Evolutionary conservation across 1,140 invertebrate genomes (phyloP), one percentile per base, ranked within the genome.

Genomic region (Lethrus apterus): DNA sequence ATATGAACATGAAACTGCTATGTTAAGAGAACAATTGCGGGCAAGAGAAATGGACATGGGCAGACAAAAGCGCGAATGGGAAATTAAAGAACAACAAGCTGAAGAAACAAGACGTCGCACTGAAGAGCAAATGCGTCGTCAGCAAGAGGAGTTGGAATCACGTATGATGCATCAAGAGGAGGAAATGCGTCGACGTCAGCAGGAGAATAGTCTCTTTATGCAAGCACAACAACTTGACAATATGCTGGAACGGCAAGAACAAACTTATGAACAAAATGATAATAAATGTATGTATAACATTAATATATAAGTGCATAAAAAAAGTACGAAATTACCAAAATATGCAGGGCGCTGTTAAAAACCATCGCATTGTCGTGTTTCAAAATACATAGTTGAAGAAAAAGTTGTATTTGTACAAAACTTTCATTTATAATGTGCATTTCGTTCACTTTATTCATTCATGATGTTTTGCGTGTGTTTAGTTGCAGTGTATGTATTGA

Each of bases 1-100:
- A 60, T 89, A 89, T 66, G 90, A 94, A 64, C 88, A 93, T 61
- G 88, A 93, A 64, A 91, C 89, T 21, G 87, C 92, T 66, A 71
- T 91, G 48, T 70, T 94, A 8, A 72, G 89, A 60, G 84, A 92
- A 76, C 84, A 93, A 72, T 66, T 93, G 51, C 76, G 88, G 17
- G 80, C 86, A 59, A 77, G 89, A 43, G 91, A 94, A 71, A 77
- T 85, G 55, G 87, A 92, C 65, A 79, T 86, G 49, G 88, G 91
- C 63, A 76, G 87, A 2, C 84, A 88, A 67, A 89, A 90, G 63
- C 75, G 86, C 51, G 86, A 89, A 63, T 89, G 86, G 83, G 87
- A 92, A 69, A 79, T 87, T 77, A 85, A 87, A 26, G 83, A 89
- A 62, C 74, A 85, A 44, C 81, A 87, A 59, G 85, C 81, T 2